Evolutionary conservation across 1,140 invertebrate species (phyloP).

Genomic region (Diprion similis): DNA sequence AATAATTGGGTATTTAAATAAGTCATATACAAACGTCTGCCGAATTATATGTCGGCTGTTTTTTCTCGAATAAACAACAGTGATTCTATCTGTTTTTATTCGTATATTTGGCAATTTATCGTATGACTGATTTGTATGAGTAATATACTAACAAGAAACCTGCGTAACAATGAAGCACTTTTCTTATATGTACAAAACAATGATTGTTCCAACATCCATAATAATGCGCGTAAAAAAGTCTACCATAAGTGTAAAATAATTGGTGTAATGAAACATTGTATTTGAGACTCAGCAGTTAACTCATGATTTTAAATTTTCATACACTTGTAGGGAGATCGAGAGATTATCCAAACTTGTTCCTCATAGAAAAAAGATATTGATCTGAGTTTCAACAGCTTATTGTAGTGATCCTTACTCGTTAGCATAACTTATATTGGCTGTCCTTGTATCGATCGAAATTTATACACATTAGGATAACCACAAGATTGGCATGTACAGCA

Average conservation of each 20-base stretch:
- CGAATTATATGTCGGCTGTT: conserved; percentile 27
- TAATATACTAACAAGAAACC: conserved; percentile 20
- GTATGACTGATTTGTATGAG: not conserved
- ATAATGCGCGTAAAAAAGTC: not conserved
- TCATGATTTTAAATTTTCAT: no score
- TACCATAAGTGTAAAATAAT: not conserved
- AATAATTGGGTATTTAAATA: not conserved
- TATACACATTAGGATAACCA: conserved; percentile 4
- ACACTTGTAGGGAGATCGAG: no score
- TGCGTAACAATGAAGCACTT: conserved; percentile 24
- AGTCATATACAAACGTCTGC: conserved; percentile 19
- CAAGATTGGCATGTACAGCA: conserved; percentile 5
- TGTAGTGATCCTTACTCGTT: no score
- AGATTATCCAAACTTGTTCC: no score
- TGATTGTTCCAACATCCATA: not conserved
- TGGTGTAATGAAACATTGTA: no score
- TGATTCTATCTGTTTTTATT: conserved; percentile 24
- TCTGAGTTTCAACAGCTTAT: no score
- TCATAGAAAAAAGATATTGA: no score
- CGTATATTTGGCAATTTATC: conserved; percentile 4
- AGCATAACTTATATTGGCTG: no score
- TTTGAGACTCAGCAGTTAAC: not conserved
- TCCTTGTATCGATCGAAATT: not conserved
- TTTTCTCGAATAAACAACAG: conserved; percentile 32
- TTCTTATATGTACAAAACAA: conserved; percentile 1